Percentiles rank a stretch among this genome's conserved stretches.
Conservation (phyloP, 2,888 invertebrate genomes). For the Thecophora atra region DNA sequence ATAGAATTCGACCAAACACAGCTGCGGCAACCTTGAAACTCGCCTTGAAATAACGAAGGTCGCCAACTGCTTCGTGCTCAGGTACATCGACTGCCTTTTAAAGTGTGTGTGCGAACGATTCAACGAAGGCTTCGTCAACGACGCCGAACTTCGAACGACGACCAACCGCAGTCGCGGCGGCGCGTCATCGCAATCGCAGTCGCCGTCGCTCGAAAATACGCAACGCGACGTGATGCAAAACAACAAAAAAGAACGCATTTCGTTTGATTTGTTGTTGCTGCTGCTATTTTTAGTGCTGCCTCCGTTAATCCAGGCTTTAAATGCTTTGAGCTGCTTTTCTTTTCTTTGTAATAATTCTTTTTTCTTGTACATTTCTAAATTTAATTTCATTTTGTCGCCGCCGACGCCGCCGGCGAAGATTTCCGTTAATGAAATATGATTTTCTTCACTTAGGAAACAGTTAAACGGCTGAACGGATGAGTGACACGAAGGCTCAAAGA, state of each 20-base stretch:
- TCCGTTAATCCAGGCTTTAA: conserved; percentile 2
- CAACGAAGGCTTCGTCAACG: neutral
- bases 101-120: conserved; percentile 4
- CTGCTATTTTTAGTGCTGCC: neutral
- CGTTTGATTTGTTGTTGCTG: neutral
- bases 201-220: too few species aligned
- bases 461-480: neutral
- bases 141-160: neutral
- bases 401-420: neutral
- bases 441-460: neutral
- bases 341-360: neutral
- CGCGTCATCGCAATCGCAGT: neutral
- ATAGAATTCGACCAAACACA: too few species aligned
- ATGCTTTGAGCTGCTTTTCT: neutral
- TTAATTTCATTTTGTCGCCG: neutral
- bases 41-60: neutral
- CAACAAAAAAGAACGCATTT: neutral
- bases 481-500: neutral
- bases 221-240: neutral
- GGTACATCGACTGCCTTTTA: neutral
- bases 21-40: neutral
- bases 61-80: neutral
- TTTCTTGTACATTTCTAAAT: neutral
- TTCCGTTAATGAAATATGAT: conserved; percentile 1
- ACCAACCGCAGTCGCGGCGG: neutral